Percentiles rank a stretch among this genome's conserved stretches.
These are phyloP conservation scores for Hucho hucho DNA, from an alignment of 2,113 vertebrate genomes.

Conservation along the genomic window DNA sequence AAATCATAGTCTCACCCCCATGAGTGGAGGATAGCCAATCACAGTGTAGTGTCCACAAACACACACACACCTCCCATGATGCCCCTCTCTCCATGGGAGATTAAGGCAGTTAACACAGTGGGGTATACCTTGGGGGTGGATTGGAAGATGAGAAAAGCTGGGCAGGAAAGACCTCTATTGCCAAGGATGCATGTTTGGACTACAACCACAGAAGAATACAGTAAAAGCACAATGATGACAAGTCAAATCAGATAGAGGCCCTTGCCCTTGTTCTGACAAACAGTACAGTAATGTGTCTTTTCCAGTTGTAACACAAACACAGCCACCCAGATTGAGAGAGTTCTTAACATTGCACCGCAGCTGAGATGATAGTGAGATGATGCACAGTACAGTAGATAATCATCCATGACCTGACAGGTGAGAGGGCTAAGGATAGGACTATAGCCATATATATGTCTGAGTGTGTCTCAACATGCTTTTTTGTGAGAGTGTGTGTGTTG, in stretches of 20 bases:
- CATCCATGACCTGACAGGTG: slow-evolving; percentile 45
- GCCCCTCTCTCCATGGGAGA: slow-evolving; percentile 71
- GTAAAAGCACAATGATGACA: slow-evolving; percentile 11
- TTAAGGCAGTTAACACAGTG: slow-evolving; percentile 71
- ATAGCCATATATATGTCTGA: slow-evolving; percentile 1
- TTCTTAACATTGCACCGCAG: slow-evolving; percentile 11
- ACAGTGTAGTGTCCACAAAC: slow-evolving; percentile 75
- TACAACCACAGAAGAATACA: neutral
- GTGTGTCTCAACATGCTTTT: neutral
- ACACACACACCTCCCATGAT: slow-evolving; percentile 60
- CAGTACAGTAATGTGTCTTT: neutral
- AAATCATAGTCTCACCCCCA: slow-evolving; percentile 30
- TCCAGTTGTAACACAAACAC: slow-evolving; percentile 43
- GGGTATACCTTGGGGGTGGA: slow-evolving; percentile 38
- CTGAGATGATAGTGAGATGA: slow-evolving; percentile 64
- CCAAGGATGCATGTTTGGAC: slow-evolving; percentile 12
- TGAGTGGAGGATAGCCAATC: slow-evolving; percentile 60
- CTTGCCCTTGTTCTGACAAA: neutral
- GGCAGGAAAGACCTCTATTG: slow-evolving; percentile 49
- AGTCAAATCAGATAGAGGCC: neutral
- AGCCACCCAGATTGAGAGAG: slow-evolving; percentile 21
- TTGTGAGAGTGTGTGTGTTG: slow-evolving; percentile 1
- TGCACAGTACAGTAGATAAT: slow-evolving; percentile 60
- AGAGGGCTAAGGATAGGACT: slow-evolving; percentile 37
- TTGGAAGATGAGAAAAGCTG: slow-evolving; percentile 41